Evolutionary conservation across 1,140 invertebrate genomes (phyloP).

Genomic region (Pemphigus obesinymphae): DNA sequence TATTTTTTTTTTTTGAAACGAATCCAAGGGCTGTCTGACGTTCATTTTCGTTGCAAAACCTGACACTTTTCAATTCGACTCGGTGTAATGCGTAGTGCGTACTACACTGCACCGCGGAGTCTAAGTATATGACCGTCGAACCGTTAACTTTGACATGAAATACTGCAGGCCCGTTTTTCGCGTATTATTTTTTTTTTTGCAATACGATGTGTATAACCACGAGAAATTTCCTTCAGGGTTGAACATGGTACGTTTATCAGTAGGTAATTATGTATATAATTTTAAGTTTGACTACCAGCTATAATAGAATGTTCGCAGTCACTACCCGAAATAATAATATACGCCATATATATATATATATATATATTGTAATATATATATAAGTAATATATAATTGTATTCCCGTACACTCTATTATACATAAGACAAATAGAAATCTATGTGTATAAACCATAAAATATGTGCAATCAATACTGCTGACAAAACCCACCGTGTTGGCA

Average conservation of each 20-base stretch:
- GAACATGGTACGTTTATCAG: not conserved
- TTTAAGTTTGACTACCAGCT: not conserved
- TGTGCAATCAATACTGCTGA: too few relatives aligned
- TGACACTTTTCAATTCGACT: slow-evolving; percentile 20
- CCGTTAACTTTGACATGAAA: slow-evolving; percentile 39
- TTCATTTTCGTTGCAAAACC: slow-evolving; percentile 39
- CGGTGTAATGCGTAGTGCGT: not conserved
- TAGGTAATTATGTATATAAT: not conserved
- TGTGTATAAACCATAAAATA: too few relatives aligned
- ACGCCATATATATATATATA: too few relatives aligned
- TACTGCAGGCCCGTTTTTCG: not conserved
- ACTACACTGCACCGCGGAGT: not conserved
- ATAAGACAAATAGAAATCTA: too few relatives aligned
- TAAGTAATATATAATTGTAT: too few relatives aligned
- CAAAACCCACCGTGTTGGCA: not conserved
- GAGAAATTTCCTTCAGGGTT: slow-evolving; percentile 25
- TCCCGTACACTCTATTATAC: too few relatives aligned
- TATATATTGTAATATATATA: too few relatives aligned
- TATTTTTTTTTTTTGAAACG: slow-evolving; percentile 34
- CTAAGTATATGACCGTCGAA: slow-evolving; percentile 21
- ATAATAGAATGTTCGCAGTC: too few relatives aligned
- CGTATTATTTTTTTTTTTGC: slow-evolving; percentile 7
- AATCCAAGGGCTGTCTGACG: slow-evolving; percentile 30
- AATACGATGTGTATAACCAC: not conserved
- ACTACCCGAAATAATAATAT: too few relatives aligned